These are phyloP conservation scores for Danio jaintianensis DNA, from an alignment of 2,797 vertebrate species.

Conservation along the genomic window DNA sequence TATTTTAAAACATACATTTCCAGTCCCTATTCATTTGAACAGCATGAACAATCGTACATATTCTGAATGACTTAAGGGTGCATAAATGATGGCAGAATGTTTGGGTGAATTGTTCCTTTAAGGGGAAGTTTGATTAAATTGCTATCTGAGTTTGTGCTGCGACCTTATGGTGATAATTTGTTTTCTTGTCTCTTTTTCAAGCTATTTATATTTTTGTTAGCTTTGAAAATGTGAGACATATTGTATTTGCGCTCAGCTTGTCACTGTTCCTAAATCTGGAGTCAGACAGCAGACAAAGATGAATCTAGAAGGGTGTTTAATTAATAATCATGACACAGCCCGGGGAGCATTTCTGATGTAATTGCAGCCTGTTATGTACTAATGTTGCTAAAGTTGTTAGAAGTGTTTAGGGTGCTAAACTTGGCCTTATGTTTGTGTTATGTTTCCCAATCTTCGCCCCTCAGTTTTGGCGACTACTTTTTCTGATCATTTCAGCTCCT, in stretches of 20 bases:
- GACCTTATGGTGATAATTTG: conserved; percentile 33
- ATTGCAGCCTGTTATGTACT: conserved; percentile 41
- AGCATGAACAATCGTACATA: neutral
- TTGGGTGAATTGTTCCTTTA: neutral
- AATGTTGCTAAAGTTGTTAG: conserved; percentile 34
- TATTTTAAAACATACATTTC: neutral
- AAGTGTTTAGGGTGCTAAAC: conserved; percentile 16
- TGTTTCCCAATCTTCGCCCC: neutral
- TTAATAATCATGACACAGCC: conserved; percentile 50
- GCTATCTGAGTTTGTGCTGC: neutral
- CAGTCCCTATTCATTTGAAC: neutral
- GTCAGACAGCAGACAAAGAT: conserved; percentile 18
- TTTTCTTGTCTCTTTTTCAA: conserved; percentile 65
- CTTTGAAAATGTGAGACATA: conserved; percentile 32
- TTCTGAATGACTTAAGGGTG: neutral
- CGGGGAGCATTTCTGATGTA: conserved; percentile 38
- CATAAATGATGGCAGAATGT: neutral
- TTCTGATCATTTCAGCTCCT: neutral
- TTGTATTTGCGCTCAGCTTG: conserved; percentile 15
- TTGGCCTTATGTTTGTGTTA: neutral
- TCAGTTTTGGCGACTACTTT: neutral
- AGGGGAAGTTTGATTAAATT: neutral
- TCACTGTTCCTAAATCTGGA: conserved; percentile 33
- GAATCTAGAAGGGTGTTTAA: conserved; percentile 40
- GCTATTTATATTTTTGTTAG: conserved; percentile 30